Evolutionary conservation across 2,113 vertebrate genomes (phyloP), one percentile per base, ranked within the genome.

Genomic region (Balaeniceps rex): DNA sequence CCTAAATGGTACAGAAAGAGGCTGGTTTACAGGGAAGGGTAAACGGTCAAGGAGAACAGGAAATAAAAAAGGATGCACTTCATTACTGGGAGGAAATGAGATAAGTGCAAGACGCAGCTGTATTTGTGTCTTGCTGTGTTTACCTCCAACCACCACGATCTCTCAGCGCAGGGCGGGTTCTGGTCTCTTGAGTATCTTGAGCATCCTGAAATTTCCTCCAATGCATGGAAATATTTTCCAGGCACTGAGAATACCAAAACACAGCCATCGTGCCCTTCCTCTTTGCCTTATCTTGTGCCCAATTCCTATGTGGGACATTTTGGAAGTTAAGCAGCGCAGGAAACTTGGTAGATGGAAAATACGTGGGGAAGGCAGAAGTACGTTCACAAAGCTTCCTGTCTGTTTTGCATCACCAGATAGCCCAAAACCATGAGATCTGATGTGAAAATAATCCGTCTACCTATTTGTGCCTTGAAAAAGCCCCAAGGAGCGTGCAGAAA

Each of bases 221-320:
- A 21, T 4, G 13, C 36, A 68, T 8, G 10, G 25, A 34, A 79
- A 60, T 7, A 12, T 79, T 83, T 65, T 85, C 57, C 38, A 88
- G 44, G 44, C 31, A 60, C 11, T 7, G 68, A 63, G 9, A 78
- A 61, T 10, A 72, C 9, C 40, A 63, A 54, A 78, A 52, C 3
- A 75, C 3, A 66, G 19, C 22, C 42, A 60, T 26, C 2, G 0
- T 11, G 4, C 19, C 14, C 29, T 23, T 54, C 7, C 11, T 60
- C 49, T 72, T 91, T 52, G 31, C 33, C 13, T 31, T 7, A 16
- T 14, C 23, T 7, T 1, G 1, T 31, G 11, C 31, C 36, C 0
- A 0, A 6, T 69, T 79, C 47, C 26, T n/a, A 1, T 6, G 5
- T 52, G 9, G 16, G 19, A 23, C 12, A 40, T 57, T 31, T 66